Conservation (phyloP, 2,113 vertebrate species). For the Carlito syrichta region DNA sequence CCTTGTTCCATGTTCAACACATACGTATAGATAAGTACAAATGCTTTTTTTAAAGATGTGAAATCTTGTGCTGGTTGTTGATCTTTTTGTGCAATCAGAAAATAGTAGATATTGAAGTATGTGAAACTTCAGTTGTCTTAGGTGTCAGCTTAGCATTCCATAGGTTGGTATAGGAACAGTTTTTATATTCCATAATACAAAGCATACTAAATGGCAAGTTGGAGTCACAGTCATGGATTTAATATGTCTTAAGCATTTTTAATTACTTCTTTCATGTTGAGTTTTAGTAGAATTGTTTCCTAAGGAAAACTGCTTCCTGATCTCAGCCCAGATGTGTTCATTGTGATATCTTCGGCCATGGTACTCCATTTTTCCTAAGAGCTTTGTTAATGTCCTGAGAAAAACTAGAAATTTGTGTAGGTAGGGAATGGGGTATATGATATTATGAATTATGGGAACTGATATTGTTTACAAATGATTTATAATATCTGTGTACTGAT, state of each 20-base stretch:
- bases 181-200: background rate
- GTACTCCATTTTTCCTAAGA: background rate
- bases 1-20: background rate
- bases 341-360: background rate
- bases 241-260: background rate
- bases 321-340: background rate
- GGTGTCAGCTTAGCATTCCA: background rate
- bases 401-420: background rate
- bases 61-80: background rate
- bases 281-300: background rate
- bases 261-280: background rate
- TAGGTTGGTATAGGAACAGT: rapidly evolving
- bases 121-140: background rate
- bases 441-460: background rate
- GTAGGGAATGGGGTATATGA: background rate
- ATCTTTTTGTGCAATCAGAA: background rate
- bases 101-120: background rate
- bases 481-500: background rate
- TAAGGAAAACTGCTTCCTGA: background rate
- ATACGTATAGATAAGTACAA: background rate
- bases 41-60: background rate
- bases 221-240: background rate
- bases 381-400: background rate
- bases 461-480: background rate
- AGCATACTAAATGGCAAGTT: background rate